These are phyloP conservation scores for Taurulus bubalis DNA, from an alignment of 2,113 vertebrate genomes.

Conservation along the genomic window DNA sequence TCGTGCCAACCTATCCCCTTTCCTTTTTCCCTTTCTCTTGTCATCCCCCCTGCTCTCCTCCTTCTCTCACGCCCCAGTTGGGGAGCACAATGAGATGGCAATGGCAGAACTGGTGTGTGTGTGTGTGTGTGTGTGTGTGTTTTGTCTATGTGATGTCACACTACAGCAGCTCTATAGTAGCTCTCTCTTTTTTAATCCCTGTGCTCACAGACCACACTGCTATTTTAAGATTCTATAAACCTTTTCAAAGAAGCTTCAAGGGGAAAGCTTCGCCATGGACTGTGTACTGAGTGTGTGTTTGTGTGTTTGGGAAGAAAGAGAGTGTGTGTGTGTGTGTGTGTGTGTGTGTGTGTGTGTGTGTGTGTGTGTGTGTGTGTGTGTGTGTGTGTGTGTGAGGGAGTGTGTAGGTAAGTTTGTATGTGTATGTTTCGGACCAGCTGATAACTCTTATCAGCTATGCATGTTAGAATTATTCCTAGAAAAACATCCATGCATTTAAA, in stretches of 20 bases:
- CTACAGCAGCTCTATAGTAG: constrained; percentile 68
- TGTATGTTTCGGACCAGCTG: constrained; percentile 16
- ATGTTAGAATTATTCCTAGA: background rate
- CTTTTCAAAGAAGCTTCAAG: constrained; percentile 77
- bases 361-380: no score
- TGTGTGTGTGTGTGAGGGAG: background rate
- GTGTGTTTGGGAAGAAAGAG: constrained; percentile 24
- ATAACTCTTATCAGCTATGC: constrained; percentile 5
- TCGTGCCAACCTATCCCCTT: constrained; percentile 58
- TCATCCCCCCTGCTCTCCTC: constrained; percentile 56
- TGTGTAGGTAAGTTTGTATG: constrained; percentile 40
- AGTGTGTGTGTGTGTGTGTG: constrained; percentile 25
- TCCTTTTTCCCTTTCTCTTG: constrained; percentile 51
- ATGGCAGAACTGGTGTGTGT: constrained; percentile 49
- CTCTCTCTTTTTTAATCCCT: constrained; percentile 76
- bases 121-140: constrained; percentile 37
- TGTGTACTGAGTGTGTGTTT: constrained; percentile 37
- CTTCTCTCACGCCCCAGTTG: constrained; percentile 76
- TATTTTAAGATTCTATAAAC: constrained; percentile 82
- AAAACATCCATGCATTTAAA: constrained; percentile 14
- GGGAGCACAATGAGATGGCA: constrained; percentile 74
- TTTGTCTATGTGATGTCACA: constrained; percentile 72
- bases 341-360: constrained; percentile 21
- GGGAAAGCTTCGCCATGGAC: constrained; percentile 56
- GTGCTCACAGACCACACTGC: constrained; percentile 71